Base-by-base conservation (phyloP, 1,140 invertebrate species). In the Aphaenogaster floridana region DNA sequence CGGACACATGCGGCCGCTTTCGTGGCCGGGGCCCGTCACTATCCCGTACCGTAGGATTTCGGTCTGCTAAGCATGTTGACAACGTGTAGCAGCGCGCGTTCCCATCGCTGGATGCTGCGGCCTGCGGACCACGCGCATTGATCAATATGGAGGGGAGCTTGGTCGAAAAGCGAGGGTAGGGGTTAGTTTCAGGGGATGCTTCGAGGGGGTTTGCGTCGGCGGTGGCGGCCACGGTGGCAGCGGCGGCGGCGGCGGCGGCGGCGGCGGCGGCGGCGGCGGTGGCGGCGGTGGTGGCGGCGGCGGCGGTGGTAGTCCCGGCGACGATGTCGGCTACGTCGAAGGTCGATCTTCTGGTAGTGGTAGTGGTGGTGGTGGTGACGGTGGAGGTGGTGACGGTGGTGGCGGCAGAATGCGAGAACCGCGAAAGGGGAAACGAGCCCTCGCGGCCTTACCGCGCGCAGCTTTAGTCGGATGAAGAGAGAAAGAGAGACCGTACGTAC, bases 91-190 rank as follows among this genome's bases (percentile, higher is more conserved):
- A 79, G 61, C 68, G 77, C 86, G 74, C 39, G 78, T 80, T 68
- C 68, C 39, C 61, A 59, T 84, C 64, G 69, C 48, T 77, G 88
- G 89, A 90, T 91, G 85, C 81, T 90, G 90, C 64, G 86, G 84
- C 72, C 72, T 87, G 89, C 72, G 87, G 80, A 83, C 76, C 64
- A 83, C 87, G 90, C 86, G 91, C 88, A 93, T 89, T 93, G 92
- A 94, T 94, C 93, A 90, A 94, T 94, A 94, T 91, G 90, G 88
- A 92, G 92, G 91, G 92, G 92, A 89, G 87, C 36, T 74, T 50
- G 88, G 86, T 90, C 86, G 77, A 88, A 68, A 74, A 57, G 78
- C 72, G 74, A 59, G 64, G 71, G 85, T 71, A 85, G 87, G 86
- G 86, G 89, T 71, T 89, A 61, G 42, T 72, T 85, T 80, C 69